phyloP scores from a whole-genome alignment of 1,140 invertebrate species.

The Diabrotica virgifera region DNA sequence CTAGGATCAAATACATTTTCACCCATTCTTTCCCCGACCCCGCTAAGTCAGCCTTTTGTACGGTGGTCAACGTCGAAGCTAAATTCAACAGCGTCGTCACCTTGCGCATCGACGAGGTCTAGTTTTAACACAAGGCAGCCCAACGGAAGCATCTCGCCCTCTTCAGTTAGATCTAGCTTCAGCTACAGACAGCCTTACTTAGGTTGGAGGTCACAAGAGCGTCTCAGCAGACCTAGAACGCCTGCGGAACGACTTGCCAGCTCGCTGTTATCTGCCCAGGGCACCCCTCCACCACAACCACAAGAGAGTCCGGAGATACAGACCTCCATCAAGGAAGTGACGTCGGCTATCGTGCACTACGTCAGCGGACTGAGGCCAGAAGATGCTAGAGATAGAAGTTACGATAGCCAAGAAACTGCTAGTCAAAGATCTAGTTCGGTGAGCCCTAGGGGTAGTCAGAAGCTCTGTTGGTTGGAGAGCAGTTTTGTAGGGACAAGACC shows the following conservation, averaged over 20 bases:
- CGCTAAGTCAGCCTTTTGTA: conserved; percentile 56
- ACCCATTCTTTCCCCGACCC: conserved; percentile 42
- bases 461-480: conserved; percentile 83
- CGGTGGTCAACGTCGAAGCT: conserved; percentile 83
- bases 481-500: conserved; percentile 84
- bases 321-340: conserved; percentile 87
- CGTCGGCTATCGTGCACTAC: conserved; percentile 89
- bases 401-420: conserved; percentile 32
- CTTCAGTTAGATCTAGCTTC: conserved; percentile 59
- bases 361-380: conserved; percentile 70
- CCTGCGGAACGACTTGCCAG: conserved; percentile 77
- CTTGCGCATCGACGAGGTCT: conserved; percentile 61
- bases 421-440: conserved; percentile 40
- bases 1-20: conserved; percentile 47
- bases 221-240: conserved; percentile 70
- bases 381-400: conserved; percentile 36
- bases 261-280: conserved; percentile 55
- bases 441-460: conserved; percentile 54
- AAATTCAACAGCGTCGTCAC: conserved; percentile 70
- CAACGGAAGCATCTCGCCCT: conserved; percentile 46
- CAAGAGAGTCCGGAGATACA: conserved; percentile 75
- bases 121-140: conserved; percentile 56
- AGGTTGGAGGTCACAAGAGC: conserved; percentile 86
- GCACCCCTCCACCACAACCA: conserved; percentile 35
- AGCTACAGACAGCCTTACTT: conserved; percentile 76